Evolutionary conservation across 2,797 vertebrate species (phyloP), one percentile per base, ranked within the genome.

Genomic region (Betta splendens): DNA sequence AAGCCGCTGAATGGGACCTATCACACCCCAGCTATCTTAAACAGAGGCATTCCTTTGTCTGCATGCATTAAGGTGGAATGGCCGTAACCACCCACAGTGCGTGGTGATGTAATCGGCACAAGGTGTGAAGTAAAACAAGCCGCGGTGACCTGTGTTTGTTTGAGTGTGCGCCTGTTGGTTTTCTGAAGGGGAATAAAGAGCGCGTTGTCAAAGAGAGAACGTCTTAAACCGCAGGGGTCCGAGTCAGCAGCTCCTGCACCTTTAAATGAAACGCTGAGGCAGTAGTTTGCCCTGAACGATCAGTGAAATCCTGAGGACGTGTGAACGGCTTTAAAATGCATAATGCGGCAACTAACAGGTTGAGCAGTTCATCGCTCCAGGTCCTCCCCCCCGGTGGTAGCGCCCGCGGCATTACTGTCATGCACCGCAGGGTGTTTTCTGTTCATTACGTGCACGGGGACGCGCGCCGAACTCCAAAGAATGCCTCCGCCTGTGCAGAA

Each of bases 91-190:
- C 51, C 69, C 56, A 59, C 43, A 23, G 31, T n/a, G n/a, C n/a
- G n/a, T 4, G 20, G 69, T 68, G 61, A 76, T 65, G 53, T 75
- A 72, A 85, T 76, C 63, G 18, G 48, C 18, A 16, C 39, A 52
- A 76, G 48, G 62, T 64, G 47, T 63, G 46, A 79, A 60, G 62
- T 21, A 69, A 69, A 81, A 75, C 64, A 68, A 46, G 32, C 43
- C 53, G 37, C n/a, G 52, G 64, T 43, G 45, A 68, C 70, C 46
- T 33, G 40, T 29, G 28, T 54, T 17, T 15, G 13, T 23, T 7
- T 9, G 29, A 40, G 63, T 40, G 51, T 23, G 26, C 37, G 62
- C 42, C 60, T 37, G 40, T 43, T 52, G 53, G 39, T 53, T 72
- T 46, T 36, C 47, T 32, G 18, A 12, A 20, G 18, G 26, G 59